A percentile compares a stretch with the other conserved stretches of the same genome.
phyloP scores from a whole-genome alignment of 2,113 vertebrate genomes.

The Engystomops pustulosus region DNA sequence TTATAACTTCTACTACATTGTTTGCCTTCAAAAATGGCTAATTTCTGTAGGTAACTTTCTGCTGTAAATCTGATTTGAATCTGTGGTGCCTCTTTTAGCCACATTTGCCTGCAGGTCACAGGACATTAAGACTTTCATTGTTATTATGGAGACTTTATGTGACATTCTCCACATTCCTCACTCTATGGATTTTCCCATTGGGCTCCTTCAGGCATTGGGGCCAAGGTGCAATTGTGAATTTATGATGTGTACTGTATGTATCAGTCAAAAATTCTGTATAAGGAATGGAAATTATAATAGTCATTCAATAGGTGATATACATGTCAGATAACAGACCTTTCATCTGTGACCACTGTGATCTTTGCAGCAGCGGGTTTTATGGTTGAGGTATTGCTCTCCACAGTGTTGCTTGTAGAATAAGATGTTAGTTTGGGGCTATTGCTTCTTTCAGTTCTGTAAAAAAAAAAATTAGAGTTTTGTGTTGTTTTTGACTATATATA shows the following conservation, averaged over 20 bases:
- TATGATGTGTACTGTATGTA: no score
- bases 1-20: no score
- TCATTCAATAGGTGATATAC: neutral
- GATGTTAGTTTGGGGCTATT: conserved; percentile 15
- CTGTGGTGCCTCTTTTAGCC: no score
- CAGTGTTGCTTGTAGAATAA: neutral
- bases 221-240: neutral
- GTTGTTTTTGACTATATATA: neutral
- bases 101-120: no score
- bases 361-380: conserved; percentile 25
- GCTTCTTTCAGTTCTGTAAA: neutral
- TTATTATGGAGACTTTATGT: no score
- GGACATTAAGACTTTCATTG: no score
- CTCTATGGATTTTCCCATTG: neutral
- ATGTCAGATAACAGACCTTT: neutral
- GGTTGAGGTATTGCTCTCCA: neutral
- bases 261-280: no score
- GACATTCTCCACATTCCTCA: neutral
- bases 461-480: neutral
- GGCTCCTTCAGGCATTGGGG: neutral
- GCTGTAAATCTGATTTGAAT: no score
- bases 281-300: neutral
- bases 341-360: conserved; percentile 13
- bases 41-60: no score
- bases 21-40: no score